Evolutionary conservation across 2,888 invertebrate genomes (phyloP).

Genomic region (Aphidoletes aphidimyza): DNA sequence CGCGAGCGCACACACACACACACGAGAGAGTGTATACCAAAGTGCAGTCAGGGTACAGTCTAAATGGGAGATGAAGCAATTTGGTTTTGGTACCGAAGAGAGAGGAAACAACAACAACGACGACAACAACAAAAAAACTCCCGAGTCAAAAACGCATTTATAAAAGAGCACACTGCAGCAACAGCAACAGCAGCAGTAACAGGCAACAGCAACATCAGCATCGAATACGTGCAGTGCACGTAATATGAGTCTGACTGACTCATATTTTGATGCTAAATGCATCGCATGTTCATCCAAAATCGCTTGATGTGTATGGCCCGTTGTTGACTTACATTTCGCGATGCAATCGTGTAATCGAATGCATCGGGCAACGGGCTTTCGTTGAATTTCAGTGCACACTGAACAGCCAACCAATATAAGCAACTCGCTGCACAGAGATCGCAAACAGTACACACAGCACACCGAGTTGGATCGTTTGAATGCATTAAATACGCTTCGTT

Average conservation of each 20-base stretch:
- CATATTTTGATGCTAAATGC: constrained; percentile 44
- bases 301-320: neutral
- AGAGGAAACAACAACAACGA: neutral
- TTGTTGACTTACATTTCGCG: constrained; percentile 46
- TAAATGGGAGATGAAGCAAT: constrained; percentile 43
- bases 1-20: neutral
- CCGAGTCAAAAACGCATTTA: neutral
- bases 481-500: neutral
- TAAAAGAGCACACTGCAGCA: neutral
- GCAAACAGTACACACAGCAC: neutral
- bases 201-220: too few species aligned
- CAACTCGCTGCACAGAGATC: neutral
- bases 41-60: neutral
- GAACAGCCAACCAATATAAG: neutral
- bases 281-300: constrained; percentile 31
- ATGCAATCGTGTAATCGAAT: neutral
- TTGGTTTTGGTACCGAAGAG: neutral
- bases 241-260: constrained; percentile 49
- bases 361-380: too few species aligned
- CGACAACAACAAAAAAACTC: too few species aligned
- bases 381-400: neutral
- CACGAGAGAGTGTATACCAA: neutral
- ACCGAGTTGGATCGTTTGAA: neutral
- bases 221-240: neutral
- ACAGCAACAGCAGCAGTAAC: too few species aligned